Evolutionary conservation across 1,140 invertebrate genomes (phyloP), one percentile per base, ranked within the genome.

Genomic region (Tetraneura akinire): DNA sequence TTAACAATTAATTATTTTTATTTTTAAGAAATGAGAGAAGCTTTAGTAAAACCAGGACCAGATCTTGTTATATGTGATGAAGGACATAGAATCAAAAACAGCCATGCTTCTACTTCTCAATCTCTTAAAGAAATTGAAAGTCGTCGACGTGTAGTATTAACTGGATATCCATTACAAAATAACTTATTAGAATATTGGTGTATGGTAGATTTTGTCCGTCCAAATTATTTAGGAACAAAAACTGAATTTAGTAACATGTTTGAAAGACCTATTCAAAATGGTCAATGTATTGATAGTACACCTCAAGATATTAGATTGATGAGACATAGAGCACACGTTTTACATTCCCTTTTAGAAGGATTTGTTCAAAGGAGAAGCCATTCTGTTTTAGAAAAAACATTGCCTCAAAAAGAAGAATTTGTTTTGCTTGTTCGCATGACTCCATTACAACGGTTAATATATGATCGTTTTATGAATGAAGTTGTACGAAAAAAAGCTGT

Each of bases 211-310:
- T 98, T 97, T 85, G 96, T 98, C 0, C 88, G 96, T 60, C 96
- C 96, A 0, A 97, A 96, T 87, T 95, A 94, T 88, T 88, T 94
- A 23, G 96, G 95, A 62, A 94, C 93, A 10, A 95, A 96, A 85
- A 95, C 94, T 0, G 95, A 97, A 85, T 98, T 98, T 85, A 92
- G 91, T 82, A 96, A 96, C 84, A 97, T 97, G 95, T 98, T 98
- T 84, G 96, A 97, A 83, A 86, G 95, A 62, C 96, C 96, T 0
- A 97, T 97, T 83, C 94, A 95, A 84, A 97, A 97, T 86, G 96
- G 96, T 0, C 95, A 97, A 84, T 97, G 95, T 87, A 92, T 94
- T 26, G 96, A 97, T 84, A 96, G 94, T 1, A 97, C 94, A 0
- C 93, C 94, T 0, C 90, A 94, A 83, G 95, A 97, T 85, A 93